phyloP scores from a whole-genome alignment of 1,140 invertebrate species.

The Centruroides sculpturatus region DNA sequence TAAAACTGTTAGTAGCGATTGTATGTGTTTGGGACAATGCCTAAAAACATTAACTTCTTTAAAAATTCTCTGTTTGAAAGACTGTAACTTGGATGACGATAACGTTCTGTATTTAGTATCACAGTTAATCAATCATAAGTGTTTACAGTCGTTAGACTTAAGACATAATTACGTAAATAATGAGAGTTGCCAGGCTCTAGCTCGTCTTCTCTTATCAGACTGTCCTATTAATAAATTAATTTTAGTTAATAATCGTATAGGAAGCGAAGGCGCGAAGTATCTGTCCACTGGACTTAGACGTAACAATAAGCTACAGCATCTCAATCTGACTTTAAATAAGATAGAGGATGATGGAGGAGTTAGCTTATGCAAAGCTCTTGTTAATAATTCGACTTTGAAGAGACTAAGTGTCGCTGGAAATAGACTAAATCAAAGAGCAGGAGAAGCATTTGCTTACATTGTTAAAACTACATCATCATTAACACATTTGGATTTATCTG shows the following conservation, averaged over 20 bases:
- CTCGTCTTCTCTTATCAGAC: not conserved
- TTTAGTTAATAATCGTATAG: constrained; percentile 1
- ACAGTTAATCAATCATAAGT: not conserved
- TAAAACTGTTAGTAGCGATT: no score
- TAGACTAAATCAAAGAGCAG: not conserved
- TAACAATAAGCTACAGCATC: not conserved
- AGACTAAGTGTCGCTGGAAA: not conserved
- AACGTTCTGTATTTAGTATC: not conserved
- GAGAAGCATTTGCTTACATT: not conserved
- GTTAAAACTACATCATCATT: not conserved
- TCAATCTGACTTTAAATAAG: not conserved
- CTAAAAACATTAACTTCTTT: not conserved
- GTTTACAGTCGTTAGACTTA: not conserved
- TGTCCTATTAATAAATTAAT: not conserved
- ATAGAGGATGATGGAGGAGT: constrained; percentile 1
- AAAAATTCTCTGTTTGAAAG: not conserved
- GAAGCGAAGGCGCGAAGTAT: not conserved
- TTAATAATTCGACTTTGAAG: not conserved
- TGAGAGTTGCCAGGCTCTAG: not conserved
- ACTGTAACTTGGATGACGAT: not conserved
- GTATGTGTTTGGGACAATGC: not conserved
- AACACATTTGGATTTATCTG: not conserved
- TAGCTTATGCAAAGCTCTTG: not conserved
- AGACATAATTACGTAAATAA: not conserved
- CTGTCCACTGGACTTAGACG: not conserved